Base-by-base conservation (phyloP, 2,113 vertebrate genomes). In the Zingel zingel region DNA sequence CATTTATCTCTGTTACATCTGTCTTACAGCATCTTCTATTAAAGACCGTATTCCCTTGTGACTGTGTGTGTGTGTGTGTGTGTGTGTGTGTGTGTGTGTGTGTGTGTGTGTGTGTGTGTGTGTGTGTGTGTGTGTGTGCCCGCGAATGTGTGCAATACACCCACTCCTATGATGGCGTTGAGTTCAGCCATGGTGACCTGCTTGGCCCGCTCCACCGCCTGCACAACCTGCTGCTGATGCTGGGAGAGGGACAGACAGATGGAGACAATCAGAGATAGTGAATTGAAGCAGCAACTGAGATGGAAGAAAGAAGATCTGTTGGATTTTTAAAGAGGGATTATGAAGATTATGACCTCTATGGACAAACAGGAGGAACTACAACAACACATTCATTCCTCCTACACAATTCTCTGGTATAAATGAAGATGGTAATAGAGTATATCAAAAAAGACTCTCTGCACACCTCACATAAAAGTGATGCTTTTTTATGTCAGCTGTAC, bases 151-250 rank as follows among this genome's bases (percentile, higher is more conserved):
- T 59, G 71, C 3, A 73, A 57, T 85, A 84, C 75, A 94, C 92
- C 71, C 85, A 94, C 94, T 83, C 94, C 93, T 79, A 94, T 94
- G 85, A 94, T 91, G 63, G 88, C 91, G 61, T 94, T 94, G 82
- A 94, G 94, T 86, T 94, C 94, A 89, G 94, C 89, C 94, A 94
- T 94, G 83, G 94, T 94, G 88, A 94, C 91, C 89, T 94, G 94
- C 87, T 94, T 94, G 83, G 94, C 94, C 76, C 94, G 88, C 84
- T 94, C 94, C 81, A 94, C 94, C 2, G 94, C 93, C 90, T 94
- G 94, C 63, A 94, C 94, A 83, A 94, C 94, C 92, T 94, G 94
- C 89, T 94, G 94, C 89, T 94, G 94, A 88, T 94, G 94, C 94
- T 94, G 85, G 51, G 70, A 63, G 43, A 86, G 11, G 69, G 12